A percentile compares a stretch with the other conserved stretches of the same genome.
phyloP scores from a whole-genome alignment of 2,888 invertebrate genomes.

The Ceraclea dissimilis region DNA sequence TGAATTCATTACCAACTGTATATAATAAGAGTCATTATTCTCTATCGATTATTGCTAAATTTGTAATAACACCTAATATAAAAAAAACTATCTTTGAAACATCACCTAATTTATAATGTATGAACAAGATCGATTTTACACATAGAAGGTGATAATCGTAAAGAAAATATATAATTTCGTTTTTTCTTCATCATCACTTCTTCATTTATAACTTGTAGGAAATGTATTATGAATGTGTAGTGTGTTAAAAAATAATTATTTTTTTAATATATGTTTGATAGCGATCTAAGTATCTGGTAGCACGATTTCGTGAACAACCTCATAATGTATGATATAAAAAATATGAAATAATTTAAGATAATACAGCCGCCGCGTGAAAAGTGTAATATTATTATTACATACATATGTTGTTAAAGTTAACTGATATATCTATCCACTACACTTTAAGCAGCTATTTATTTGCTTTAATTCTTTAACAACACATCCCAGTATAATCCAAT shows the following conservation, averaged over 20 bases:
- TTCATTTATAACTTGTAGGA: not conserved
- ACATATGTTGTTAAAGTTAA: not conserved
- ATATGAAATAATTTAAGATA: not conserved
- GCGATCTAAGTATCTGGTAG: not conserved
- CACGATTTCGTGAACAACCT: conserved; percentile 8
- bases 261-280: conserved; percentile 5
- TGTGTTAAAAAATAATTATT: conserved; percentile 6
- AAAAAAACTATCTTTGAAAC: not conserved
- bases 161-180: conserved; percentile 2
- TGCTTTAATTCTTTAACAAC: not conserved
- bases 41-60: no score
- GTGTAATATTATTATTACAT: no score
- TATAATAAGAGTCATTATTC: no score
- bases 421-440: not conserved
- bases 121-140: conserved; percentile 11
- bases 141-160: conserved; percentile 14
- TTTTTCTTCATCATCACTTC: not conserved
- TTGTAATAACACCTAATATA: not conserved
- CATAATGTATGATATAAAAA: not conserved
- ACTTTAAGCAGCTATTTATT: not conserved
- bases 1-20: no score
- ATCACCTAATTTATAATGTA: conserved; percentile 15
- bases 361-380: not conserved
- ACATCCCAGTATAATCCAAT: not conserved
- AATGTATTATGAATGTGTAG: no score